Evolutionary conservation across 2,797 vertebrate genomes (phyloP).

Genomic region (Decapterus maruadsi): DNA sequence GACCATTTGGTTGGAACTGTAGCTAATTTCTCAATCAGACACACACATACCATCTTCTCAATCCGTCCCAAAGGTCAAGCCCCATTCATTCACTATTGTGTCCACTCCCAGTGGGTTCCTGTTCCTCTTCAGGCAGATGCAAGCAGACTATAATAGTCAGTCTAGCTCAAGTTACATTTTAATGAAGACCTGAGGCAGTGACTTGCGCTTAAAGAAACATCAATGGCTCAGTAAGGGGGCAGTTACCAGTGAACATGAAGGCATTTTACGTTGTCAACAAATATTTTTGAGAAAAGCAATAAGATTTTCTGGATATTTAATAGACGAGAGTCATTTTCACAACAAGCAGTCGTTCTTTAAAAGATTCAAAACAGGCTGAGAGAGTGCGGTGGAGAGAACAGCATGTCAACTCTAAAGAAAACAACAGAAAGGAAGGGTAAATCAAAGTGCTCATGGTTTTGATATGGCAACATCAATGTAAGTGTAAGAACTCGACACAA

Average conservation of each 20-base stretch:
- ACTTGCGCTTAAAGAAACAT: constrained; percentile 60
- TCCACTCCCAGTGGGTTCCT: constrained; percentile 75
- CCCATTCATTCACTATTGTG: constrained; percentile 79
- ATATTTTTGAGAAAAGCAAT: background rate
- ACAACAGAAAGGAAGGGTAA: background rate
- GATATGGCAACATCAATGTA: constrained; percentile 18
- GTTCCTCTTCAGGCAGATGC: constrained; percentile 75
- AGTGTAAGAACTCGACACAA: constrained; percentile 11
- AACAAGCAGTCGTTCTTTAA: background rate
- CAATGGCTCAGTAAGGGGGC: constrained; percentile 34
- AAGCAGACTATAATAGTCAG: constrained; percentile 62
- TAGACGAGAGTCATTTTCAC: background rate
- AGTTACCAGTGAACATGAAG: constrained; percentile 38
- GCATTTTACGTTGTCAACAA: constrained; percentile 4
- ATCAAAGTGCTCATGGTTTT: constrained; percentile 21
- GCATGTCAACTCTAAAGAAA: background rate
- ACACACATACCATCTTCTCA: constrained; percentile 81
- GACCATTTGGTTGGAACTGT: constrained; percentile 84
- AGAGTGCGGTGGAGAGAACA: constrained; percentile 1
- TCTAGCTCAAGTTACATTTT: constrained; percentile 68
- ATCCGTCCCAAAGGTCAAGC: constrained; percentile 77
- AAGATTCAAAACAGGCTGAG: background rate
- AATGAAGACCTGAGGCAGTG: constrained; percentile 66
- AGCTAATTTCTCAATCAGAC: constrained; percentile 86
- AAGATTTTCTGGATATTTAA: background rate